Conservation (phyloP, 1,140 invertebrate genomes). For the Danaus melanippus region DNA sequence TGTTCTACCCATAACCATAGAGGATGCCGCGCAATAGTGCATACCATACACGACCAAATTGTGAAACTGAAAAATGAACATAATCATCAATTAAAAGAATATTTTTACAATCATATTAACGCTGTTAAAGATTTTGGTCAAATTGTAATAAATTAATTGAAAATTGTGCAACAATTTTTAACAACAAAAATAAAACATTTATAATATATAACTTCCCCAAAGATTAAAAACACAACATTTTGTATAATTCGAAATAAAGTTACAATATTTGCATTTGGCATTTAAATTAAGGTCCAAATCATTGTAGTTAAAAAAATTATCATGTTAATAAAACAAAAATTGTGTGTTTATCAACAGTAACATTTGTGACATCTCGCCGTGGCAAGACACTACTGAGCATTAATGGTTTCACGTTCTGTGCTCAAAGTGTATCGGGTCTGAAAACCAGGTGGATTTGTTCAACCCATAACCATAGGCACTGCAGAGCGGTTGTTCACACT, state of each 20-base stretch:
- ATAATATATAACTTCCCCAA: too few relatives aligned
- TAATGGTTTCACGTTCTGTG: constrained; percentile 36
- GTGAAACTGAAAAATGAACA: constrained; percentile 24
- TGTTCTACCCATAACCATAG: constrained; percentile 37
- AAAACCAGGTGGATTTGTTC: constrained; percentile 47
- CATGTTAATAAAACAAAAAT: not conserved
- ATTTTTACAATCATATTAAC: too few relatives aligned
- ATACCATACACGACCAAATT: constrained; percentile 27
- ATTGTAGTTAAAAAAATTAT: too few relatives aligned
- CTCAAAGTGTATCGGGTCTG: constrained; percentile 15
- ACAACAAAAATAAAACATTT: too few relatives aligned
- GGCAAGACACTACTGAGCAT: constrained; percentile 34
- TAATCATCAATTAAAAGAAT: constrained; percentile 19
- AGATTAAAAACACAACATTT: too few relatives aligned
- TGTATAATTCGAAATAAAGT: too few relatives aligned
- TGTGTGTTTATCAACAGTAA: constrained; percentile 24
- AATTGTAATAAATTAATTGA: too few relatives aligned
- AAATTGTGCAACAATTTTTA: too few relatives aligned
- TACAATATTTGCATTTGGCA: too few relatives aligned
- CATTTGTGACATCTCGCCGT: constrained; percentile 32
- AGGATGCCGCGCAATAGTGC: constrained; percentile 27
- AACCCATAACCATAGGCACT: constrained; percentile 36
- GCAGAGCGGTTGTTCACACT: constrained; percentile 40
- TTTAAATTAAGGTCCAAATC: too few relatives aligned
- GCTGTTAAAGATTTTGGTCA: too few relatives aligned